Evolutionary conservation across 2,797 vertebrate species (phyloP), one percentile per base, ranked within the genome.

Genomic region (Brotula barbata): DNA sequence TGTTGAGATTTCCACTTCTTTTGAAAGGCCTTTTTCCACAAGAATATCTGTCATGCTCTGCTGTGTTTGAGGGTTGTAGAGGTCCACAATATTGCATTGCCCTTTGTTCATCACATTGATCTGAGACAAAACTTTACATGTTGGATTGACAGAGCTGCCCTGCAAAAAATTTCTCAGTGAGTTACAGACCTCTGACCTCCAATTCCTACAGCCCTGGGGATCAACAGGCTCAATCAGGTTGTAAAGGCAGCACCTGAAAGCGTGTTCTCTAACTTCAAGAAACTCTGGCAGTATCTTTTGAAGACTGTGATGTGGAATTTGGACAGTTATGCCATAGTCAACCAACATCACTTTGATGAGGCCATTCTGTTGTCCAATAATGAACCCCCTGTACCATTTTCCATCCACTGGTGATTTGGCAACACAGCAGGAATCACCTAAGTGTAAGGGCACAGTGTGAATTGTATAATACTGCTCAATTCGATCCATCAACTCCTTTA

Each of bases 241-340:
- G 64, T 82, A 90, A 72, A 96, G 87, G 42, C 86, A 88, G 77
- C 96, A 98, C 54, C 85, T 89, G 81, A 97, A 95, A 5, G 95
- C 93, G 57, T 96, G 94, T 49, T 66, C 65, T 81, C 95, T 92
- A 49, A 96, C 83, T 58, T 47, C 10, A 14, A 90, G 50, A 71
- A 92, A 93, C 58, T 89, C 82, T 54, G 93, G 91, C 56, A 85
- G 56, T 71, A 97, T 80, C 60, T 82, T 87, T 71, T 87, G 88
- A 71, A 98, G 77, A 58, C 91, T 85, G 61, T 83, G 39, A 60
- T 86, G n/a, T 3, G 81, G 78, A 70, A 92, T 82, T 76, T 85
- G 85, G 68, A 92, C 65, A 14, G 56, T 75, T 28, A 74, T 73
- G 23, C 97, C 96, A 58, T 88, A 94, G 84, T 98, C 95, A 54